Evolutionary conservation across 2,113 vertebrate species (phyloP), one percentile per base, ranked within the genome.

Genomic region (Morone saxatilis): DNA sequence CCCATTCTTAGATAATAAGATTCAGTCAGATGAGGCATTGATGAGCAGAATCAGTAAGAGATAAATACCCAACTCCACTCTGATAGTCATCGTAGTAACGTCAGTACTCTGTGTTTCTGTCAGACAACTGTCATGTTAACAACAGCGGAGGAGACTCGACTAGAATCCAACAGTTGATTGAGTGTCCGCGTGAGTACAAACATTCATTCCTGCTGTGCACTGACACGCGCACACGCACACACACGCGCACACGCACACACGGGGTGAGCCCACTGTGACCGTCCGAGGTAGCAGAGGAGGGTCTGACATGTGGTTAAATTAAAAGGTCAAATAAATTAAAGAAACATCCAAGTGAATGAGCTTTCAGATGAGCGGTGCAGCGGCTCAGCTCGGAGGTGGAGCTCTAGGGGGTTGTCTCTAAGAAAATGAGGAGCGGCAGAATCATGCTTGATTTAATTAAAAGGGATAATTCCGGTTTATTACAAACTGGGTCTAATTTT

Each of bases 61-160:
- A 4, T 40, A 45, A 75, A 74, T 45, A 57, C 50, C 43, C 8
- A 50, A 5, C 84, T 77, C 47, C 17, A 2, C 40, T 77, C 65
- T 53, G 38, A 36, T 19, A 14, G 87, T 68, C 43, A 14, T 78
- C 41, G 20, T 88, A 91, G 95, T 96, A 91, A 91, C 83, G 91
- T 90, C 92, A 89, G 96, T 96, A 93, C 85, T 97, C 96, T 97
- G 78, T 94, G 94, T 97, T 96, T 96, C 96, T 96, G 93, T 96
- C 96, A 98, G 98, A 99, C 95, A 96, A 96, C 96, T 98, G 97
- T 97, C 96, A 97, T 94, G 96, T 97, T 96, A 97, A 97, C 97
- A 98, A 97, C 97, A 98, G 97, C 94, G 97, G 96, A 95, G 97
- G 96, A 96, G 97, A 97, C 96, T 96, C 97, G 90, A 97, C 97